Base-by-base conservation (phyloP, 2,888 invertebrate genomes). In the Microctonus hyperodae region DNA sequence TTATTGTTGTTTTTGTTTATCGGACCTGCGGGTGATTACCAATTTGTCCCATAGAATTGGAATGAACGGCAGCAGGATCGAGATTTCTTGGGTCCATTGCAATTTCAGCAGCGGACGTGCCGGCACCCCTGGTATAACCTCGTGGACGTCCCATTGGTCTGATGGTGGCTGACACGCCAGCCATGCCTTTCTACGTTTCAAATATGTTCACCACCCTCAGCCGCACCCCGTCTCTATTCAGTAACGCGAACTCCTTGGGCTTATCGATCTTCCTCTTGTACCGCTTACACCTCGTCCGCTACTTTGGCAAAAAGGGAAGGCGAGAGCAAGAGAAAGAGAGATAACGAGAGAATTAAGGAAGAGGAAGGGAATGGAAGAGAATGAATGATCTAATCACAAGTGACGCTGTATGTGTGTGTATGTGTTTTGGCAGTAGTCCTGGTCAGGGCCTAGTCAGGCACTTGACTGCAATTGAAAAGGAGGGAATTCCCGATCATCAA, bases 61-160 rank as follows among this genome's bases (percentile, higher is more conserved):
- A 35, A 23, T 58, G 40, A 16, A 50, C 35, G 11, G 28, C 35
- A 40, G 68, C 56, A 37, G 60, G 61, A 67, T 72, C 72, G 31
- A 81, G 75, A 64, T 78, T 78, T 70, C 82, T 73, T 51, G 81
- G 82, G 67, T 80, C 80, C 69, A 81, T 81, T 51, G 79, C 76
- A 59, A 82, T 81, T 71, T 82, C 82, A 25, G 80, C 71, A 58
- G 75, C 73, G 33, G 76, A 73, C 40, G 63, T 57, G 28, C 62
- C 61, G 50, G 56, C 58, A n/a, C 66, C 67, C 10, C 65, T 63
- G 53, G 16, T 44, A 44, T 68, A 67, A 7, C 44, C 51, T 55
- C 72, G 69, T 69, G 67, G 69, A 13, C 69, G 70, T 48, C 75
- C 76, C 74, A 78, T 70, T n/a, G 71, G 72, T 55, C 70, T 70